Conservation (phyloP, 2,113 vertebrate genomes). For the Cavia aperea region DNA sequence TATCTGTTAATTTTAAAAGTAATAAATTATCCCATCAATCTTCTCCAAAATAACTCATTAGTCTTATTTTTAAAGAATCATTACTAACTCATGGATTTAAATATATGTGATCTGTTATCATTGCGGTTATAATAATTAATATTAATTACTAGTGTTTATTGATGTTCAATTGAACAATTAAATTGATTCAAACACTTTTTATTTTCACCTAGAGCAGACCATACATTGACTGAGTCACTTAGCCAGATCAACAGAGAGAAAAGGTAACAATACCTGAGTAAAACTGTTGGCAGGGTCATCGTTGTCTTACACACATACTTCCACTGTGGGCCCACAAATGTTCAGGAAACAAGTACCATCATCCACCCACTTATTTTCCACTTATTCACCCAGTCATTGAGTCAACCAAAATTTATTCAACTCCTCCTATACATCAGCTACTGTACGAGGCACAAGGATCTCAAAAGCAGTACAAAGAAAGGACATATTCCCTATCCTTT, state of each 20-base stretch:
- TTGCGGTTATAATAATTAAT: background rate
- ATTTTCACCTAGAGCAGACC: background rate
- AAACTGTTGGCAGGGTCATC: background rate
- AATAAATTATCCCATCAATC: background rate
- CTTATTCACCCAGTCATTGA: background rate
- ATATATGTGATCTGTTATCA: background rate
- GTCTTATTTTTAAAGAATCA: background rate
- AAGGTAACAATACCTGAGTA: background rate
- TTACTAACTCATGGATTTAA: background rate
- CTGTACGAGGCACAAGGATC: background rate
- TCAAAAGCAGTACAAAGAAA: background rate
- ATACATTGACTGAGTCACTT: background rate
- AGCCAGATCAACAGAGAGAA: background rate
- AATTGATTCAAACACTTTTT: background rate
- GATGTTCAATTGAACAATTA: background rate
- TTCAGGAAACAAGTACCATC: background rate
- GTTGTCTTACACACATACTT: background rate
- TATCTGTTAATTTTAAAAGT: slow-evolving; percentile 11
- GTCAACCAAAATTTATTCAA: background rate
- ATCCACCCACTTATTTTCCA: background rate
- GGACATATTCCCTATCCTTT: background rate
- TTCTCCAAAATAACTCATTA: background rate
- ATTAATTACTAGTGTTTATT: background rate
- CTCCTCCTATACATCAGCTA: background rate
- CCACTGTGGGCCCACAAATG: background rate